phyloP scores from a whole-genome alignment of 2,113 vertebrate species.

The Athene cunicularia region DNA sequence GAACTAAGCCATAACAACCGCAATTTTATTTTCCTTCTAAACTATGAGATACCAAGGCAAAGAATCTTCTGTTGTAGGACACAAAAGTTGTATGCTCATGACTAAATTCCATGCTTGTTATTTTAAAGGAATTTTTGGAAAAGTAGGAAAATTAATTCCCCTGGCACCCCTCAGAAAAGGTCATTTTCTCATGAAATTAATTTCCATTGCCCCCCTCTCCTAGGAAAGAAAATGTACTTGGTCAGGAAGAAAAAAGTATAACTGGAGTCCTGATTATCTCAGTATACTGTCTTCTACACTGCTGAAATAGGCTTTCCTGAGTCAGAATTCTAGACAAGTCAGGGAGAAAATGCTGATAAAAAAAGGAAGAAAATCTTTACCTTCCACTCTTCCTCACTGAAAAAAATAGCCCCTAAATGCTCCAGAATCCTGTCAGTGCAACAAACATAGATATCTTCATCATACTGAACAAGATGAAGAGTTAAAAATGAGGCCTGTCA shows the following conservation, averaged over 20 bases:
- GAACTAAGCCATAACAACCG: neutral
- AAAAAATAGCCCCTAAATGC: neutral
- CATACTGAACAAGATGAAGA: neutral
- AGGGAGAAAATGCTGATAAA: neutral
- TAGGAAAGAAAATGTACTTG: neutral
- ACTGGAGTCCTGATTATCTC: neutral
- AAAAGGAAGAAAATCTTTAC: neutral
- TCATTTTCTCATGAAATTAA: neutral
- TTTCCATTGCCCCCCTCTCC: neutral
- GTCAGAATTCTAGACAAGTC: neutral
- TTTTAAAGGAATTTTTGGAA: neutral
- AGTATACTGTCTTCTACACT: neutral
- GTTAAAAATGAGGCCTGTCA: neutral
- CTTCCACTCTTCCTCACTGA: neutral
- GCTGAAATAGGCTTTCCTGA: neutral
- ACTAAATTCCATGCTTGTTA: neutral
- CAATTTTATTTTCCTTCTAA: neutral
- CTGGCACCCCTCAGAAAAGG: neutral
- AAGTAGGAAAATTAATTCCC: neutral
- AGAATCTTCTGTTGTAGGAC: neutral
- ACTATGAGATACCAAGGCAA: neutral
- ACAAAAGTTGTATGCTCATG: neutral
- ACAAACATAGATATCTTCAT: neutral
- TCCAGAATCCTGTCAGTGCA: neutral
- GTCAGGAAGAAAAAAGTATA: neutral